Evolutionary conservation across 2,113 vertebrate species (phyloP).

Genomic region (Corydoras sp.): DNA sequence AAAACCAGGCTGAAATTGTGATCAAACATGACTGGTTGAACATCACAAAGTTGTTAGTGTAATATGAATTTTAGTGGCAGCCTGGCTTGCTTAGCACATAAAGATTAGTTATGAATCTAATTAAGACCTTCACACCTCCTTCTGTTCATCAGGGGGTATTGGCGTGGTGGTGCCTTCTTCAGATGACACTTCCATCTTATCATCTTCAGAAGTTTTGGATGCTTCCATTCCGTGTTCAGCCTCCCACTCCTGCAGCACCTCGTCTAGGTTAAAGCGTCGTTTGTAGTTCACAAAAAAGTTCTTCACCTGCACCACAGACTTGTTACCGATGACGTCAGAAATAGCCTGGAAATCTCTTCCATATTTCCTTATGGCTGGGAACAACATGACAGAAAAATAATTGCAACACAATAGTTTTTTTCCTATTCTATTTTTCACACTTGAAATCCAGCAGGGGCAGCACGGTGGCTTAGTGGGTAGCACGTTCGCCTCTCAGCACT

Average conservation of each 20-base stretch:
- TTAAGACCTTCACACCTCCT: conserved; percentile 59
- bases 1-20: too few species aligned
- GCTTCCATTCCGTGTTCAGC: conserved; percentile 85
- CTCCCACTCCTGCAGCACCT: conserved; percentile 96
- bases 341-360: conserved; percentile 95
- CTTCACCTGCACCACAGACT: conserved; percentile 94
- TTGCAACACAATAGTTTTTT: too few species aligned
- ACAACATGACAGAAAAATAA: background rate
- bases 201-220: conserved; percentile 66
- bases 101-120: background rate
- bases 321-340: conserved; percentile 96
- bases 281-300: conserved; percentile 98
- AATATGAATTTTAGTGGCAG: too few species aligned
- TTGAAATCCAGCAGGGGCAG: too few species aligned
- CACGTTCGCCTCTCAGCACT: too few species aligned
- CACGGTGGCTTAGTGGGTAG: too few species aligned
- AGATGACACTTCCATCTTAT: conserved; percentile 76
- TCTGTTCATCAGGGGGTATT: conserved; percentile 72
- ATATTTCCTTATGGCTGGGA: conserved; percentile 89
- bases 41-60: too few species aligned
- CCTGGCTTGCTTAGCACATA: background rate
- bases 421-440: too few species aligned
- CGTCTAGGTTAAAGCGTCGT: conserved; percentile 93
- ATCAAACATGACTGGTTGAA: too few species aligned
- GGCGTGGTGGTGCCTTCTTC: conserved; percentile 67